Base-by-base conservation (phyloP, 2,797 vertebrate species). In the Falco novaeseelandiae region DNA sequence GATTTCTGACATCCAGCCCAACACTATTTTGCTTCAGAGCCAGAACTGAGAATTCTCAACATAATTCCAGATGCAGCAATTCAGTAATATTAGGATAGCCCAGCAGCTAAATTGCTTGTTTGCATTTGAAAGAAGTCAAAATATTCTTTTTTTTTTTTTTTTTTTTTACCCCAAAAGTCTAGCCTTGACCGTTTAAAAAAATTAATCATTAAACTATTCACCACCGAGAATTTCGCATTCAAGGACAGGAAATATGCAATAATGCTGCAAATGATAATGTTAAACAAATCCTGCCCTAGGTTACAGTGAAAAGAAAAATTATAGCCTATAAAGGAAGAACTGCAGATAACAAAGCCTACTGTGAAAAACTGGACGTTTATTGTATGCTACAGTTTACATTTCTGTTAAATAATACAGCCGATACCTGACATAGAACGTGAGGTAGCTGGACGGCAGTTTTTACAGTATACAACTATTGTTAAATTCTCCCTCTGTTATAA, bases 111-210 rank as follows among this genome's bases (percentile, higher is more conserved):
- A 78, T 15, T 83, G 46, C 13, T 91, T 94, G 83, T 87, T 91
- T 96, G 67, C n/a, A 83, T 92, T 93, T 89, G 40, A 78, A 95
- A 78, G 63, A 94, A 94, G 77, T 91, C 81, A 93, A 96, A 96
- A 89, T 84, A 88, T 40, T 78, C n/a, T 59, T 65, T 11, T 34
- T 81, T 77, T 34, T 36, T 36, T 36, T 36, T 36, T 36, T 18
- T 36, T 63, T 59, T 66, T 51, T 55, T 15, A 54, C 8, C 78
- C 38, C 27, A 85, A 26, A 78, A 89, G 48, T 87, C 79, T 84
- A 93, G 54, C 95, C 91, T 95, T 96, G 96, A 96, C 93, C 87
- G 69, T 72, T 91, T 71, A 71, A 77, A 83, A 84, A 79, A 84
- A 83, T 58, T 48, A 69, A 78, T 90, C 70, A 80, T 62, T 83